These are phyloP conservation scores for Temnothorax unifasciatus DNA, from an alignment of 2,888 invertebrate genomes.

Conservation along the genomic window DNA sequence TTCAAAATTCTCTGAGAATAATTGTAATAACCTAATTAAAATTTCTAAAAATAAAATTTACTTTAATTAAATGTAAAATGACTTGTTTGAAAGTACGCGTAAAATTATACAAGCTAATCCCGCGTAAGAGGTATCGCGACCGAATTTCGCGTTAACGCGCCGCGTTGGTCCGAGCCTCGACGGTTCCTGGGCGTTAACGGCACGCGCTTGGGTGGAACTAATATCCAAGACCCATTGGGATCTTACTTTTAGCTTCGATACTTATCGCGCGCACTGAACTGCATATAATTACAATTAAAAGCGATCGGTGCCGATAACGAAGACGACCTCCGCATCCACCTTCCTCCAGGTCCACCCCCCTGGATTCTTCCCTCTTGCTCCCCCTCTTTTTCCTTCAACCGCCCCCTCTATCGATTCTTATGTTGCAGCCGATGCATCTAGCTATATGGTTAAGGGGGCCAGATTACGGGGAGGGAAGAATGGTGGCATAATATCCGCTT, in stretches of 20 bases:
- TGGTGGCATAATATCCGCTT: slow-evolving; percentile 86
- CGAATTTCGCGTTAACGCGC: slow-evolving; percentile 51
- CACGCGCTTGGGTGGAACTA: slow-evolving; percentile 85
- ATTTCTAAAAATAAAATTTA: not conserved
- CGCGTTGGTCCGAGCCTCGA: slow-evolving; percentile 64
- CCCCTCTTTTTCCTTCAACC: slow-evolving; percentile 45
- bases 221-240: slow-evolving; percentile 65
- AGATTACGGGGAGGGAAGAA: slow-evolving; percentile 81
- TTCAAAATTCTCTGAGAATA: not conserved
- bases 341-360: slow-evolving; percentile 50
- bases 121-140: not conserved
- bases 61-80: not conserved
- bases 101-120: not conserved
- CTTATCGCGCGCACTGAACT: slow-evolving; percentile 78
- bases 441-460: slow-evolving; percentile 82
- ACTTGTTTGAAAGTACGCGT: not conserved
- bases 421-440: slow-evolving; percentile 78
- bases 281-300: slow-evolving; percentile 86
- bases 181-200: slow-evolving; percentile 83
- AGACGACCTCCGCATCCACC: slow-evolving; percentile 60
- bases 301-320: slow-evolving; percentile 83
- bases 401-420: slow-evolving; percentile 70
- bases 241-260: slow-evolving; percentile 66
- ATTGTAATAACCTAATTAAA: not conserved
- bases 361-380: slow-evolving; percentile 57